These are phyloP conservation scores for Clarias laeviceps DNA, from an alignment of 2,797 vertebrate species.

Conservation along the genomic window DNA sequence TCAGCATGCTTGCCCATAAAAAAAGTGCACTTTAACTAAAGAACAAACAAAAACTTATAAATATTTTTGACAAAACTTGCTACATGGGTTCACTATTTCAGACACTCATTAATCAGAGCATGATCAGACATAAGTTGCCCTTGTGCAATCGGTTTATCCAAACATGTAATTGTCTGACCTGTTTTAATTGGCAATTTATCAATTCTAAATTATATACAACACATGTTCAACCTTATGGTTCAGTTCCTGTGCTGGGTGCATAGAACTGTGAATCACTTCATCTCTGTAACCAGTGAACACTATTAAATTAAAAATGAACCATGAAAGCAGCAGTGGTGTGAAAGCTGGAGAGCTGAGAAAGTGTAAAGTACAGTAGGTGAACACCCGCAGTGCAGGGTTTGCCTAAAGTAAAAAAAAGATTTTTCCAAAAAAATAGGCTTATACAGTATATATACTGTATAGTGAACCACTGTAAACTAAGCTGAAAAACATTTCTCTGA, in stretches of 20 bases:
- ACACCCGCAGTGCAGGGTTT: not conserved
- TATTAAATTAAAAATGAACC: slow-evolving; percentile 53
- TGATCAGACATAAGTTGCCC: slow-evolving; percentile 23
- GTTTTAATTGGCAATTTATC: slow-evolving; percentile 24
- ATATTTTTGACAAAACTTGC: not conserved
- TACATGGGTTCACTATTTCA: not conserved
- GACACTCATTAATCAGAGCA: slow-evolving; percentile 10
- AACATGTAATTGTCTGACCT: slow-evolving; percentile 24
- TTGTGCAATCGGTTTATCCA: slow-evolving; percentile 23
- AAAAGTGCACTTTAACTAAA: not conserved
- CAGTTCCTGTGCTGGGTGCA: not conserved
- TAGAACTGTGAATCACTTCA: slow-evolving; percentile 33
- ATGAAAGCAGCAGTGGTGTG: slow-evolving; percentile 57
- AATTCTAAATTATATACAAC: slow-evolving; percentile 27
- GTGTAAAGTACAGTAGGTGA: slow-evolving; percentile 4
- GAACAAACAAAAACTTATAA: not conserved
- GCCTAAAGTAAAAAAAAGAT: too few relatives aligned
- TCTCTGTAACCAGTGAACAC: slow-evolving; percentile 36
- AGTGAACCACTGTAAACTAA: not conserved
- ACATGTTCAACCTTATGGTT: slow-evolving; percentile 39
- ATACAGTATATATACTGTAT: too few relatives aligned
- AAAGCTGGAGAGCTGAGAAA: slow-evolving; percentile 15
- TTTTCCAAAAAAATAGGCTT: too few relatives aligned
- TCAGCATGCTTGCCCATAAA: too few relatives aligned
- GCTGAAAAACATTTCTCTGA: slow-evolving; percentile 32